phyloP scores from a whole-genome alignment of 2,888 invertebrate genomes.

The Coenonympha glycerion region DNA sequence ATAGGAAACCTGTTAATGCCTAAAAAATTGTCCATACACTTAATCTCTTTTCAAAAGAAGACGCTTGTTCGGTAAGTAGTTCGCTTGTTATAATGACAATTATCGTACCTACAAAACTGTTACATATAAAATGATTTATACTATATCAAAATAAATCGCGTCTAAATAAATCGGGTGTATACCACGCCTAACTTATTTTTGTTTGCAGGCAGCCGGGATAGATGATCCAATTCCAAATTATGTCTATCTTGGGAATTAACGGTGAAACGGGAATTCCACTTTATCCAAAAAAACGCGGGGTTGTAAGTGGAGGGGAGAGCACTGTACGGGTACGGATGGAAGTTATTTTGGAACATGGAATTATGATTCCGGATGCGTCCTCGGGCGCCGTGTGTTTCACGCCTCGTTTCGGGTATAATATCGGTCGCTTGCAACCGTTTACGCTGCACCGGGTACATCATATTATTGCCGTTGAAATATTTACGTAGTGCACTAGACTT shows the following conservation, averaged over 20 bases:
- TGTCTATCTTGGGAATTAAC: constrained; percentile 77
- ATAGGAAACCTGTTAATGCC: too few relatives aligned
- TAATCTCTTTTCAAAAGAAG: too few relatives aligned
- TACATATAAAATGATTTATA: background rate
- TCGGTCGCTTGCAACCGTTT: constrained; percentile 58
- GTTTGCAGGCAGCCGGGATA: constrained; percentile 68
- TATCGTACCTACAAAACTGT: background rate
- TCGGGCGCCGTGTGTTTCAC: constrained; percentile 68
- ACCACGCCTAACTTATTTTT: constrained; percentile 50
- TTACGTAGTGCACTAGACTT: constrained; percentile 24
- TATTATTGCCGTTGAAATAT: constrained; percentile 41
- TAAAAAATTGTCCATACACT: too few relatives aligned
- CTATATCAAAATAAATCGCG: background rate
- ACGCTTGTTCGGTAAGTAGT: too few relatives aligned
- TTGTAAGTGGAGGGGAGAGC: constrained; percentile 38
- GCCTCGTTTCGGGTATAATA: constrained; percentile 69
- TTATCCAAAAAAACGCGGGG: constrained; percentile 67
- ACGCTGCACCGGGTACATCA: constrained; percentile 49
- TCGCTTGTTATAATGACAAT: too few relatives aligned
- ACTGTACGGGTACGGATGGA: constrained; percentile 47
- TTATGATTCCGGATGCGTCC: constrained; percentile 76
- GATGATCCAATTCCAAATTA: constrained; percentile 78
- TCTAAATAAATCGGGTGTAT: constrained; percentile 19
- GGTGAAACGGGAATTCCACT: constrained; percentile 71
- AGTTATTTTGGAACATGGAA: constrained; percentile 76